phyloP scores from a whole-genome alignment of 1,140 invertebrate species.

The Coenobita brevimanus region DNA sequence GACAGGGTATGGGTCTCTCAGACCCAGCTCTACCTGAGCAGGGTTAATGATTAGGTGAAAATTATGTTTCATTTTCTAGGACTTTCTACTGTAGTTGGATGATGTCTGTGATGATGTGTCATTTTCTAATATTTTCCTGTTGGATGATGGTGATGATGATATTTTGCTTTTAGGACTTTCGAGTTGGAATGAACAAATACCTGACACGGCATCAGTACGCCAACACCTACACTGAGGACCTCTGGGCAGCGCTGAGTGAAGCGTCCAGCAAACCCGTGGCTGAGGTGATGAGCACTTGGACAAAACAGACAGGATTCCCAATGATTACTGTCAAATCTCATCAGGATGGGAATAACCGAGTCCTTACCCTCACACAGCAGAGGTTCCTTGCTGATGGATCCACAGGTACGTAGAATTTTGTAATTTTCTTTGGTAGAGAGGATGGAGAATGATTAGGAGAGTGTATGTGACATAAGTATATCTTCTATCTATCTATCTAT shows the following conservation, averaged over 20 bases:
- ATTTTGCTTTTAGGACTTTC: slow-evolving; percentile 77
- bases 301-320: slow-evolving; percentile 78
- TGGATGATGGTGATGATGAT: no score
- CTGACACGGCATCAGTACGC: slow-evolving; percentile 89
- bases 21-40: no score
- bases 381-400: slow-evolving; percentile 91
- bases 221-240: slow-evolving; percentile 95
- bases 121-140: no score
- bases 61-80: no score
- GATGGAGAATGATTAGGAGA: no score
- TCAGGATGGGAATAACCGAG: slow-evolving; percentile 76
- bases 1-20: no score
- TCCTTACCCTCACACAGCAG: slow-evolving; percentile 84
- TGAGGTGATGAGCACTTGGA: slow-evolving; percentile 86
- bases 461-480: no score
- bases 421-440: no score
- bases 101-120: no score
- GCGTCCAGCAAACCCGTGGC: slow-evolving; percentile 93
- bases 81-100: no score
- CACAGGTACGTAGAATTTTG: slow-evolving; percentile 49
- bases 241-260: slow-evolving; percentile 93
- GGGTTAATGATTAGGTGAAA: no score
- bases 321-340: slow-evolving; percentile 71
- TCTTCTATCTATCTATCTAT: no score
- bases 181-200: slow-evolving; percentile 96